Percentiles rank a stretch among this genome's conserved stretches.
Conservation (phyloP, 2,113 vertebrate species). For the Petrocephalus microphthalmus region DNA sequence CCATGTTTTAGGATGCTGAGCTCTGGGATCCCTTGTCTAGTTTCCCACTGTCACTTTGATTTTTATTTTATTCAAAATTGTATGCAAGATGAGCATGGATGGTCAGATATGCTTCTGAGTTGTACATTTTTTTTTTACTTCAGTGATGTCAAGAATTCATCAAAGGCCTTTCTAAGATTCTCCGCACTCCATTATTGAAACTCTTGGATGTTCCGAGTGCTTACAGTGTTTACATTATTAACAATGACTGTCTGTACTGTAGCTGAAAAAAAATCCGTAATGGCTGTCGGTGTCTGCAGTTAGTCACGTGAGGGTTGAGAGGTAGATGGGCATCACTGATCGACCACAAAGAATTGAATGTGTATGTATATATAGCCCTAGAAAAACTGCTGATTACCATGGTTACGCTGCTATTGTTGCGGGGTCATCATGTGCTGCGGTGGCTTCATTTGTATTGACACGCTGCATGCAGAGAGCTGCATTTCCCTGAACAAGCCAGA, state of each 20-base stretch:
- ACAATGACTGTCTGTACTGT: background rate
- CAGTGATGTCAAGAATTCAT: background rate
- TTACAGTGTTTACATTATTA: background rate
- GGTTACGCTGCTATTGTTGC: constrained; percentile 1
- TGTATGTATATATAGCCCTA: background rate
- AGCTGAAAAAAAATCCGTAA: background rate
- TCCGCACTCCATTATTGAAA: background rate
- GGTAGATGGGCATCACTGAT: background rate
- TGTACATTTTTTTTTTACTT: background rate
- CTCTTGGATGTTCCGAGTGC: background rate
- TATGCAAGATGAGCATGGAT: background rate
- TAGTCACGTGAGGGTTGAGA: background rate
- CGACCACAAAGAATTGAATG: background rate
- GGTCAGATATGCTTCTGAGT: background rate
- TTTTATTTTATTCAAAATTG: background rate
- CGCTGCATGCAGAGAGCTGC: background rate
- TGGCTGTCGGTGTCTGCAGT: background rate
- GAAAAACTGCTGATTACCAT: constrained; percentile 1
- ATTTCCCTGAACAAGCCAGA: background rate
- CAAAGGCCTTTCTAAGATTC: background rate
- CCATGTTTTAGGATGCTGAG: background rate
- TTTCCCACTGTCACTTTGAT: background rate
- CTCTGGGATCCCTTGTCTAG: background rate
- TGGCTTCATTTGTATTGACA: constrained; percentile 3
- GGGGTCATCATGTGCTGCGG: background rate